Percentiles rank a stretch among this genome's conserved stretches.
These are phyloP conservation scores for Sebastes taczanowskii DNA, from an alignment of 2,797 vertebrate genomes.

Conservation along the genomic window DNA sequence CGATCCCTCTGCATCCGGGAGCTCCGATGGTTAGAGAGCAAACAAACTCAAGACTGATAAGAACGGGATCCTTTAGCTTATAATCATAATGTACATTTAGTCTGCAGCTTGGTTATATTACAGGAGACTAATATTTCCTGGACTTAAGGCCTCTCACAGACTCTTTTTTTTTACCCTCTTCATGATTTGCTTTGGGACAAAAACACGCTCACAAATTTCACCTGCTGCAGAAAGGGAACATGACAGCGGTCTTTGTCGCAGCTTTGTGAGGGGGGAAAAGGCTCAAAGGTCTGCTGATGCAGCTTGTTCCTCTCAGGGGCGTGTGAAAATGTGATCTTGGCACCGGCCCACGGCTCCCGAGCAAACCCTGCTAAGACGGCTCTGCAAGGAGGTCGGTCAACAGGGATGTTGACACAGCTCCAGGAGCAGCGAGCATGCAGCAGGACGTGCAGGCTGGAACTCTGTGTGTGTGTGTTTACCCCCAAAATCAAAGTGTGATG, in stretches of 20 bases:
- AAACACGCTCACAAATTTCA: slow-evolving; percentile 33
- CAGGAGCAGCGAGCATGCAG: slow-evolving; percentile 26
- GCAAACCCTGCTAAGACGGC: slow-evolving; percentile 35
- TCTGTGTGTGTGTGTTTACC: not conserved
- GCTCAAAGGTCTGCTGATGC: slow-evolving; percentile 53
- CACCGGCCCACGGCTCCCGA: slow-evolving; percentile 29
- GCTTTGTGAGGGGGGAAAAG: slow-evolving; percentile 33
- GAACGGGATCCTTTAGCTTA: slow-evolving; percentile 18
- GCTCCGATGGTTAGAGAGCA: slow-evolving; percentile 35
- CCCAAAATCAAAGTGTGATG: not conserved
- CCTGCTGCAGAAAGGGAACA: slow-evolving; percentile 38
- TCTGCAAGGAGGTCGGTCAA: slow-evolving; percentile 57
- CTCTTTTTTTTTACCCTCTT: not conserved
- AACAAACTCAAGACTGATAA: slow-evolving; percentile 52
- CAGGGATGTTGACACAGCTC: slow-evolving; percentile 69
- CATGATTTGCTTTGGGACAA: not conserved
- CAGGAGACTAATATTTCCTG: not conserved
- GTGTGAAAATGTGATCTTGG: slow-evolving; percentile 75
- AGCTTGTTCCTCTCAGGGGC: slow-evolving; percentile 52
- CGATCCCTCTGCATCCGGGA: slow-evolving; percentile 44
- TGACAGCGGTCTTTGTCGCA: slow-evolving; percentile 48
- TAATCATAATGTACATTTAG: not conserved
- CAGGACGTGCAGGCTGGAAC: not conserved
- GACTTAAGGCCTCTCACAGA: not conserved
- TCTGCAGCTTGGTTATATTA: not conserved